Evolutionary conservation across 2,888 invertebrate species (phyloP), one percentile per base, ranked within the genome.

Genomic region (Cataglyphis cursor): DNA sequence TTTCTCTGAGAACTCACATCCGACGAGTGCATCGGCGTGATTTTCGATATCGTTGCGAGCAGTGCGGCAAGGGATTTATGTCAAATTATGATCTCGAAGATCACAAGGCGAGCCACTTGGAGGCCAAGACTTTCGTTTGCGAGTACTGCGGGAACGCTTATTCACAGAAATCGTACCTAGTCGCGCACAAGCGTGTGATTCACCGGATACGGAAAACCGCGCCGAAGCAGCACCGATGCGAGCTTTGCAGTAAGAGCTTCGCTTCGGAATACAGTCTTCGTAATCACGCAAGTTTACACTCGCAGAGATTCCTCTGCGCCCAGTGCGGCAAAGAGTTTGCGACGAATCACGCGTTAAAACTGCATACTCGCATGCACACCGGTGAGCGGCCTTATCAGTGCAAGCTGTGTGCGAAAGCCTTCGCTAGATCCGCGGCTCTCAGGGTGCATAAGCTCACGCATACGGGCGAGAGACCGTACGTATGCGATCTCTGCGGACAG

Each of bases 381-480:
- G 92, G 90, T 0, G 88, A 92, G 6, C 81, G 90, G 0, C 91
- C 92, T 0, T 93, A 93, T 84, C 90, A 90, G 78, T 93, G 93
- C 65, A 91, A 93, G 44, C 65, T 91, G 5, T 92, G 93, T 61
- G 9, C 81, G 12, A 93, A 91, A 65, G 18, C 65, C 4, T 93
- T 93, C 31, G 31, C 83, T 0, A 89, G 88, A 2, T 86, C 81
- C 5, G 85, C 85, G 54, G 89, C 91, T 64, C 92, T 91, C 21
- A 92, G 91, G 35, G 86, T 90, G 76, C 93, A 93, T 61, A 82
- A 87, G 0, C 70, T 92, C 0, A 91, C 86, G 8, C 93, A 93
- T 68, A 92, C 91, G 0, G 91, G 90, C 0, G 85, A 91, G 0
- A 88, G 90, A 4, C 91, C 92, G 0, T 93, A 93, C 86, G 87